Percentiles rank a stretch among this genome's conserved stretches.
Conservation (phyloP, 2,888 invertebrate genomes). For the Andrena bucephala region DNA sequence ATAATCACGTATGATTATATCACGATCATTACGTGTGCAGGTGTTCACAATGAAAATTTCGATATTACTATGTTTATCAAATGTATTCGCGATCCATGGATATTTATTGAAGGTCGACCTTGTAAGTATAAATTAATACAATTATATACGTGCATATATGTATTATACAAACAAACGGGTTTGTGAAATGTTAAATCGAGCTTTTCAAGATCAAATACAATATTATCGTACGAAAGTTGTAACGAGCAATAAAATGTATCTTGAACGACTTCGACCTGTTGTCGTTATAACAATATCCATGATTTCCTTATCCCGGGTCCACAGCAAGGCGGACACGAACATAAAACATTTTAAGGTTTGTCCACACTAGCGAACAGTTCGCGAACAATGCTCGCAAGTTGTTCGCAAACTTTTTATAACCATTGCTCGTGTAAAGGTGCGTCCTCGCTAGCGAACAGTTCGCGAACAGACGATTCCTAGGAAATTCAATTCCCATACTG, state of each 20-base stretch:
- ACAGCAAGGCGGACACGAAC: too few species aligned
- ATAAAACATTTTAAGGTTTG: too few species aligned
- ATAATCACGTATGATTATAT: slow-evolving; percentile 1
- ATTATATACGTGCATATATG: slow-evolving; percentile 41
- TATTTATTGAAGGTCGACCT: slow-evolving; percentile 31
- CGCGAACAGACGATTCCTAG: too few species aligned
- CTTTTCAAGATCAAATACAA: slow-evolving; percentile 56
- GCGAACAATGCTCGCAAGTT: too few species aligned
- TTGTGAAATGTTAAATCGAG: slow-evolving; percentile 47
- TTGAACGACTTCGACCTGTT: slow-evolving; percentile 23
- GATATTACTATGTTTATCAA: slow-evolving; percentile 29
- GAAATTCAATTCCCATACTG: too few species aligned
- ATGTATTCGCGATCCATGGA: slow-evolving; percentile 37
- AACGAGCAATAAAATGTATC: slow-evolving; percentile 70
- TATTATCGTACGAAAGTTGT: slow-evolving; percentile 65
- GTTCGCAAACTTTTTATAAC: too few species aligned
- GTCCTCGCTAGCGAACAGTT: too few species aligned
- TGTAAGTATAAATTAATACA: slow-evolving; percentile 40
- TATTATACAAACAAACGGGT: slow-evolving; percentile 30
- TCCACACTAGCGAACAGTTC: too few species aligned
- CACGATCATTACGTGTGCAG: slow-evolving; percentile 1
- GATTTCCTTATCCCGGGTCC: too few species aligned
- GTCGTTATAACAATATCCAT: neutral
- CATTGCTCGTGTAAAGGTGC: too few species aligned
- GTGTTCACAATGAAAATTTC: slow-evolving; percentile 25